Percentiles rank a stretch among this genome's conserved stretches.
These are phyloP conservation scores for Phrynocephalus vlangalii DNA, from an alignment of 2,797 vertebrate species.

Conservation along the genomic window DNA sequence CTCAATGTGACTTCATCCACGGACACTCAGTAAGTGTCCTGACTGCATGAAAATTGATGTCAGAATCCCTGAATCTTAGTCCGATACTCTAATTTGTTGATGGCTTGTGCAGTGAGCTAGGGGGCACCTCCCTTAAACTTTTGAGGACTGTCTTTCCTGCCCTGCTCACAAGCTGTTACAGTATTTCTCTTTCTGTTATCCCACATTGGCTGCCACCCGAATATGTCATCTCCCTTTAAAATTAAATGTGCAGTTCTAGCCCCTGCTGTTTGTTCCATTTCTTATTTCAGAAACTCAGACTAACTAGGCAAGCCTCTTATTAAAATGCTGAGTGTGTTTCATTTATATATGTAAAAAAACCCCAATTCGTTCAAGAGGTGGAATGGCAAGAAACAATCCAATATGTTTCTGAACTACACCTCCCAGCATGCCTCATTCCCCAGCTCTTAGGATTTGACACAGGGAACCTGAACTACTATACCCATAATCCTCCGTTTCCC, in stretches of 20 bases:
- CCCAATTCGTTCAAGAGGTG: neutral
- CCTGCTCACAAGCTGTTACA: neutral
- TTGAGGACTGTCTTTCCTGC: too few relatives aligned
- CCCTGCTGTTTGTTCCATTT: neutral
- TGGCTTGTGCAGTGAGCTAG: too few relatives aligned
- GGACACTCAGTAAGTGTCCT: too few relatives aligned
- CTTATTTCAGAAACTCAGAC: neutral
- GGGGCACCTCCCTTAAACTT: too few relatives aligned
- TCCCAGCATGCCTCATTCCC: conserved; percentile 23
- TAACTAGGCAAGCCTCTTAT: neutral
- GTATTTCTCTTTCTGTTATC: neutral
- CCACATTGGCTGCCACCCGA: too few relatives aligned
- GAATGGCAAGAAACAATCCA: neutral
- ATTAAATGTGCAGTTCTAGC: neutral
- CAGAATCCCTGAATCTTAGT: too few relatives aligned
- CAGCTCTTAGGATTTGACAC: neutral
- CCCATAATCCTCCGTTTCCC: conserved; percentile 30
- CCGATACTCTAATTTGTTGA: too few relatives aligned
- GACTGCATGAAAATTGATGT: too few relatives aligned
- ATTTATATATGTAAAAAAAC: neutral
- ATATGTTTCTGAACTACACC: conserved; percentile 1
- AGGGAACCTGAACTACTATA: conserved; percentile 26
- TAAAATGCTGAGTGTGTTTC: neutral
- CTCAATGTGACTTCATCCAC: too few relatives aligned
- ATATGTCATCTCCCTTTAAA: neutral